These are phyloP conservation scores for Haliaeetus leucogaster DNA, from an alignment of 2,113 vertebrate genomes.

Conservation along the genomic window DNA sequence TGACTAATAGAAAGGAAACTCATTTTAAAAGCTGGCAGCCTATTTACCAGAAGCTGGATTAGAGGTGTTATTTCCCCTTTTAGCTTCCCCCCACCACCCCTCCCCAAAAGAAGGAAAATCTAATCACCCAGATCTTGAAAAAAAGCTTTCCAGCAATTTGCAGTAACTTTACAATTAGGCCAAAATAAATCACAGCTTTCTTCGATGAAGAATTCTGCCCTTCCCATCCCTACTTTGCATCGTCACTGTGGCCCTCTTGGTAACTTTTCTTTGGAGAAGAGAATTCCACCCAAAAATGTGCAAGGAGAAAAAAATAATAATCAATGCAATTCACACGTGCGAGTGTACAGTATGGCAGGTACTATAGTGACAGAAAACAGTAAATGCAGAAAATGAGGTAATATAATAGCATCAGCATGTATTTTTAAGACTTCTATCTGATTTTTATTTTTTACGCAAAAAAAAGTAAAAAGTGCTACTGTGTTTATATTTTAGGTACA, in stretches of 20 bases:
- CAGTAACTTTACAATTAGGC: conserved; percentile 80
- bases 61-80: conserved; percentile 88
- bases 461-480: not conserved
- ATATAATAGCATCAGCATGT: not conserved
- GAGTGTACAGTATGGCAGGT: not conserved
- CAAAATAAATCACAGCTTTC: conserved; percentile 77
- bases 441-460: not conserved
- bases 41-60: conserved; percentile 85
- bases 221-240: conserved; percentile 15
- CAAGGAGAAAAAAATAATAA: not conserved
- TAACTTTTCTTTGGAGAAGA: conserved; percentile 32
- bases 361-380: not conserved
- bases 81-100: conserved; percentile 69
- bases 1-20: conserved; percentile 88
- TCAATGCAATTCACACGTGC: not conserved
- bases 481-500: not conserved
- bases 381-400: not conserved
- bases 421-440: not conserved
- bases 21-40: conserved; percentile 85
- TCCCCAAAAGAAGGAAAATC: conserved; percentile 69
- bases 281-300: conserved; percentile 23
- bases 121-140: conserved; percentile 80
- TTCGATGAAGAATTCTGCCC: conserved; percentile 59
- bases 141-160: conserved; percentile 80
- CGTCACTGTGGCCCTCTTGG: not conserved